Base-by-base conservation (phyloP, 1,140 invertebrate species). In the Drosophila sulfurigaster region DNA sequence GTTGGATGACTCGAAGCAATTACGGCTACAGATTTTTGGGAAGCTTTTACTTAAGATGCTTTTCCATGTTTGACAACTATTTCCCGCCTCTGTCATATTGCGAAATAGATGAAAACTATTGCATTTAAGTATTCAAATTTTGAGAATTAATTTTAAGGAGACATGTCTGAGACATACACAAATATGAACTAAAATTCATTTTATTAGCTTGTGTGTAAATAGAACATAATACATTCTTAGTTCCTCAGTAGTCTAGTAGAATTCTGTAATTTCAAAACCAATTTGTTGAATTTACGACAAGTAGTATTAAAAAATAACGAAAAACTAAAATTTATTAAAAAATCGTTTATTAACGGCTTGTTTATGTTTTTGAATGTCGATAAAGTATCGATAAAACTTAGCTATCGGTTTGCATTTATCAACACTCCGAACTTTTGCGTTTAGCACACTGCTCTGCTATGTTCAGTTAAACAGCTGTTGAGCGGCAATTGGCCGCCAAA, bases 31-130 rank as follows among this genome's bases (percentile, higher is more conserved):
- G 5, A 35, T 2, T 1, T 2, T 28, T 1, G 43, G 38, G 0
- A 57, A 1, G 30, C 45, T 54, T 45, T 66, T 5, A 8, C 48
- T 52, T 8, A 52, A 4, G 3, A 51, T 25, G 5, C 1, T 2
- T n/a, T 25, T 43, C 82, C 63, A 76, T 5, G 38, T 69, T 5
- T 13, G 6, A 16, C 82, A 86, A 51, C 82, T 82, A 28, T 41
- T 77, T 10, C 38, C 62, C n/a, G 56, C 45, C 20, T 46, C 69
- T 30, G 60, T 13, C 82, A 85, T 82, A 7, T 1, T 63, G 43
- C 3, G 2, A 59, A 13, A 0, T 38, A 56, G 52, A 48, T 52
- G 1, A 16, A 28, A 57, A 6, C 28, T 57, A 57, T 57, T 48
- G 51, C 62, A 71, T 20, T 41, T 49, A 25, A 32, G 30, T 30